Percentiles rank a stretch among this genome's conserved stretches.
Evolutionary conservation across 2,113 vertebrate genomes (phyloP).

Genomic region (Hiodon alosoides): DNA sequence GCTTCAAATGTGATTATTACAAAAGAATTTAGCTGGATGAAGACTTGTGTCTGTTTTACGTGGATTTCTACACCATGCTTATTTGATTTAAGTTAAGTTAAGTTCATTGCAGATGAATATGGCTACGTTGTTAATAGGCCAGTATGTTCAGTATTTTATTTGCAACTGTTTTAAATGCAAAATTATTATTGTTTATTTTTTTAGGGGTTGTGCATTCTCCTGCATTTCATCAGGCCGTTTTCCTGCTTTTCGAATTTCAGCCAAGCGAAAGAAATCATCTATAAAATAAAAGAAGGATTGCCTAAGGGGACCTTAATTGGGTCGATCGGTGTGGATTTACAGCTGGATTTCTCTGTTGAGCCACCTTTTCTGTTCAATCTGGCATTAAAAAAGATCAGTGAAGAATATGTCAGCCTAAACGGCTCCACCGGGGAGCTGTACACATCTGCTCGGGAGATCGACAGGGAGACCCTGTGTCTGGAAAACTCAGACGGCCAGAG

Average conservation of each 20-base stretch:
- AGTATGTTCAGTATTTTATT: not conserved
- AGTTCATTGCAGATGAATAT: not conserved
- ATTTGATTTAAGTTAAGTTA: too few species aligned
- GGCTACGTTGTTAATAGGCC: not conserved
- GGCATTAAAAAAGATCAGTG: constrained; percentile 72
- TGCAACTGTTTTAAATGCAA: constrained; percentile 21
- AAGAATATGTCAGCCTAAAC: constrained; percentile 80
- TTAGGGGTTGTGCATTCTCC: constrained; percentile 64
- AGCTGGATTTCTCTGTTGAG: constrained; percentile 59
- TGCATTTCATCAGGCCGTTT: constrained; percentile 77
- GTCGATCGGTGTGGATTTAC: constrained; percentile 79
- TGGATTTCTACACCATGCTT: too few species aligned
- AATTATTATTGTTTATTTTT: constrained; percentile 43
- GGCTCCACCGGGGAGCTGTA: constrained; percentile 80
- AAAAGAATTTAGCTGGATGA: too few species aligned
- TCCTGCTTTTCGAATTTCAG: constrained; percentile 84
- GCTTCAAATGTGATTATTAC: too few species aligned
- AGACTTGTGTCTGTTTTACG: too few species aligned
- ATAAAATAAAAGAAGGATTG: constrained; percentile 91
- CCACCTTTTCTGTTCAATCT: constrained; percentile 82
- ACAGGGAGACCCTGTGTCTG: constrained; percentile 80
- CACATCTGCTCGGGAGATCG: constrained; percentile 79
- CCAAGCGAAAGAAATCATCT: constrained; percentile 83
- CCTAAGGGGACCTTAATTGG: constrained; percentile 83
- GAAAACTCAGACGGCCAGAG: constrained; percentile 56